A percentile compares a stretch with the other conserved stretches of the same genome.
Conservation (phyloP, 2,113 vertebrate species). For the Rostratula benghalensis region DNA sequence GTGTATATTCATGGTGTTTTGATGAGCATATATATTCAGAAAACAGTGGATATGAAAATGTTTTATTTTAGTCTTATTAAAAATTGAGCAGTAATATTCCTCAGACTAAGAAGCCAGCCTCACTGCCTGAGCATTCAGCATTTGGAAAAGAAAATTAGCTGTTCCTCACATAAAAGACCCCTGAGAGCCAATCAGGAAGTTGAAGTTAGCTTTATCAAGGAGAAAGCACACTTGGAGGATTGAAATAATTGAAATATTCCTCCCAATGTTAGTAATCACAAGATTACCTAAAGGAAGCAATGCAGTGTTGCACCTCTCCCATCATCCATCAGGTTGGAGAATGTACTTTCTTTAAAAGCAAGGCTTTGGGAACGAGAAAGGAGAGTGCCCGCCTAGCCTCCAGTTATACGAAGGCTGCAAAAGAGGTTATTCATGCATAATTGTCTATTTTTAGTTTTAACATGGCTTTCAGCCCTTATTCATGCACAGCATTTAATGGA, state of each 20-base stretch:
- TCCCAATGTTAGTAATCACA: not conserved
- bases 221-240: not conserved
- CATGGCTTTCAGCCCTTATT: not conserved
- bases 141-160: not conserved
- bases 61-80: not conserved
- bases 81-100: not conserved
- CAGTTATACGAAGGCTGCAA: not conserved
- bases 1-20: not conserved
- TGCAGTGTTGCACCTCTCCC: not conserved
- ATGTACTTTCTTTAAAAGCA: not conserved
- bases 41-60: not conserved
- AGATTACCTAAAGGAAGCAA: not conserved
- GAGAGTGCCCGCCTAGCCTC: not conserved
- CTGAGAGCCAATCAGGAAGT: not conserved
- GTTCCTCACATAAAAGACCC: not conserved
- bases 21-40: not conserved
- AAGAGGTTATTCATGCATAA: not conserved
- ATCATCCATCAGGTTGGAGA: not conserved
- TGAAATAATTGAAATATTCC: not conserved
- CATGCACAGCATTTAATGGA: not conserved
- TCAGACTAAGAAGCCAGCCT: not conserved
- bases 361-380: not conserved
- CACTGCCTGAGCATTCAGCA: not conserved
- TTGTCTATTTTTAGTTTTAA: not conserved
- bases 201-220: not conserved